A percentile compares a stretch with the other conserved stretches of the same genome.
These are phyloP conservation scores for Barypeithes pellucidus DNA, from an alignment of 2,888 invertebrate species.

Conservation along the genomic window DNA sequence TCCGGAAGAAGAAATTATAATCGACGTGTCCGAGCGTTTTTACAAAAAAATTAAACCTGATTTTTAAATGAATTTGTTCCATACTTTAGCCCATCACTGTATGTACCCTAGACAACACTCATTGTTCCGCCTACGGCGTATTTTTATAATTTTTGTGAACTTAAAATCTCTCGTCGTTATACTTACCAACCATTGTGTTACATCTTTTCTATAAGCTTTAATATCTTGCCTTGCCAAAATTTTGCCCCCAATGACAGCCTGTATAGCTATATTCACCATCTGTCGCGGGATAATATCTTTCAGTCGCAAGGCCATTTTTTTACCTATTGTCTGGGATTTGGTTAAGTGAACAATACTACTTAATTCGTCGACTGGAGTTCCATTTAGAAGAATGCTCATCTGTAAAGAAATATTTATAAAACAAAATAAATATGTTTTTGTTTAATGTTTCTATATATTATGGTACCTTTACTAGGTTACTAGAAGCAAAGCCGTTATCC, in stretches of 20 bases:
- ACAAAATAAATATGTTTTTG: no score
- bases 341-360: slow-evolving; percentile 85
- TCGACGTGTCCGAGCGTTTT: no score
- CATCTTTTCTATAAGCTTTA: slow-evolving; percentile 92
- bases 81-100: no score
- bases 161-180: no score
- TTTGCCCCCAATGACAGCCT: slow-evolving; percentile 86
- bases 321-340: slow-evolving; percentile 78
- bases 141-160: no score
- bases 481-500: slow-evolving; percentile 85
- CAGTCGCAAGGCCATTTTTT: slow-evolving; percentile 81
- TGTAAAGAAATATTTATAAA: slow-evolving; percentile 64
- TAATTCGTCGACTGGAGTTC: slow-evolving; percentile 86
- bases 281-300: slow-evolving; percentile 92
- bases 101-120: no score
- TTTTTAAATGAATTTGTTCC: no score
- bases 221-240: slow-evolving; percentile 89
- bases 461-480: slow-evolving; percentile 85
- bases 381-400: slow-evolving; percentile 87
- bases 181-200: slow-evolving; percentile 92
- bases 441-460: no score
- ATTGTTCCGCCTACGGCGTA: no score
- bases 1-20: no score
- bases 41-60: no score
- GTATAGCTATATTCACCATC: slow-evolving; percentile 90